Conservation (phyloP, 2,797 vertebrate species). For the Hypotaenidia okinawae region DNA sequence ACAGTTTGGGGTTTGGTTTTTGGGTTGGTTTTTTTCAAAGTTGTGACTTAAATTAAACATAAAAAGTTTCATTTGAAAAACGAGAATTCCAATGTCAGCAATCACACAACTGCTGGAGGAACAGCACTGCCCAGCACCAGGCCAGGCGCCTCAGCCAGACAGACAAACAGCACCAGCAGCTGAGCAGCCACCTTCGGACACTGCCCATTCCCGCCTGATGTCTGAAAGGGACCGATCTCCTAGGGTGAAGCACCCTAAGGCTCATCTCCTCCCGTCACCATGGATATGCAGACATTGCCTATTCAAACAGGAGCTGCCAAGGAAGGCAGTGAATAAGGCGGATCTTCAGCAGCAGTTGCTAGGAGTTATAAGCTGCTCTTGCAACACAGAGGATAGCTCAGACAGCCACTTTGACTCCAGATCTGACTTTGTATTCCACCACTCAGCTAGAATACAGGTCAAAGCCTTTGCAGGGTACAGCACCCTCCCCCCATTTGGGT, state of each 20-base stretch:
- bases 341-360: background rate
- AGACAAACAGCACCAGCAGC: background rate
- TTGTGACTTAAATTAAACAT: background rate
- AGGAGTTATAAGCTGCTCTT: background rate
- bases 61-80: background rate
- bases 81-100: rapidly evolving
- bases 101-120: background rate
- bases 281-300: background rate
- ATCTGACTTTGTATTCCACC: background rate
- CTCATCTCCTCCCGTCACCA: background rate
- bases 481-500: background rate
- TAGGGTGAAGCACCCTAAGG: background rate
- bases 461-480: background rate
- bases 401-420: background rate
- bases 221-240: background rate
- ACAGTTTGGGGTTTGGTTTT: background rate
- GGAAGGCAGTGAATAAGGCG: background rate
- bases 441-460: background rate
- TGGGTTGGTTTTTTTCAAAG: background rate
- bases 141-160: background rate
- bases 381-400: background rate
- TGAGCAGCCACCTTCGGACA: background rate
- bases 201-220: background rate
- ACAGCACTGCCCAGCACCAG: background rate
- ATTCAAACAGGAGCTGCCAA: background rate